Evolutionary conservation across 2,797 vertebrate genomes (phyloP).

Genomic region (Alectoris magna): DNA sequence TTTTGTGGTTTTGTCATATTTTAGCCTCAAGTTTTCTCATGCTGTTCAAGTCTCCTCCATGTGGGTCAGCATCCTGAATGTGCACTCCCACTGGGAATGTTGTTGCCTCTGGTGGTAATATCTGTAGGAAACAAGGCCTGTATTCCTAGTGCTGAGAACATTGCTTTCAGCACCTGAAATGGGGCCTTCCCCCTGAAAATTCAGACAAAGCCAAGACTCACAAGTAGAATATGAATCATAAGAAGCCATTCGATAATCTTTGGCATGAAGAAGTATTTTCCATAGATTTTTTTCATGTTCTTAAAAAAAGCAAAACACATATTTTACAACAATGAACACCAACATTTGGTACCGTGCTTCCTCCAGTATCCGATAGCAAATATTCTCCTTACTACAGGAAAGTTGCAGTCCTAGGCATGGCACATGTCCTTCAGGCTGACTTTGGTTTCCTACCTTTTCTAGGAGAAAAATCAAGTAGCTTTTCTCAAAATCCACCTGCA

Average conservation of each 20-base stretch:
- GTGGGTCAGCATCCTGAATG: background rate
- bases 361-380: background rate
- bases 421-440: background rate
- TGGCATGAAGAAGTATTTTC: background rate
- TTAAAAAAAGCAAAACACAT: background rate
- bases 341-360: background rate
- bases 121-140: background rate
- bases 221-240: background rate
- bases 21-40: background rate
- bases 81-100: background rate
- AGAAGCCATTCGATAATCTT: background rate
- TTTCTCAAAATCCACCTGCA: background rate
- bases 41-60: background rate
- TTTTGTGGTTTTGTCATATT: background rate
- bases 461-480: background rate
- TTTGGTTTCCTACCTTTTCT: background rate
- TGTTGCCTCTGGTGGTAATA: background rate
- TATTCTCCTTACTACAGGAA: background rate
- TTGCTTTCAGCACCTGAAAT: slow-evolving; percentile 45
- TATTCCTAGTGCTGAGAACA: background rate
- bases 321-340: background rate
- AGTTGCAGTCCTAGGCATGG: background rate
- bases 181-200: slow-evolving; percentile 27
- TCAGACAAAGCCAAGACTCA: background rate
- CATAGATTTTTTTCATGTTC: background rate